Evolutionary conservation across 2,888 invertebrate genomes (phyloP).

Genomic region (Minunthozetes semirufus): DNA sequence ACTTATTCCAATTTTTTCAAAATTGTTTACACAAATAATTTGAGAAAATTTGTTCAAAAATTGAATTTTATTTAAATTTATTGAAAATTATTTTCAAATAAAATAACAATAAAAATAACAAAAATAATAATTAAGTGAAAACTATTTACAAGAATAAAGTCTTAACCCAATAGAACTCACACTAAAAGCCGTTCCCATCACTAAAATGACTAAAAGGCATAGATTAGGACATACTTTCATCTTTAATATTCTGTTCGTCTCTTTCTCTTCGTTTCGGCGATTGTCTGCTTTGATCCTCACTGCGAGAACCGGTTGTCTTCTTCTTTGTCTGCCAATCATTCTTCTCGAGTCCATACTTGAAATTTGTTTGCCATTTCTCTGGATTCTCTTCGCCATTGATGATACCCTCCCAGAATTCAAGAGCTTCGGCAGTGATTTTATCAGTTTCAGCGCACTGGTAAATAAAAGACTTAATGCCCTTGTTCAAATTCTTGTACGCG

Average conservation of each 20-base stretch:
- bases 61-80: no score
- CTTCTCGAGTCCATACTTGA: background rate
- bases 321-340: background rate
- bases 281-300: background rate
- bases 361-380: background rate
- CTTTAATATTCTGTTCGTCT: background rate
- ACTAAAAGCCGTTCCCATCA: background rate
- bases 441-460: background rate
- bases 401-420: background rate
- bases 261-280: background rate
- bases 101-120: no score
- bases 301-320: background rate
- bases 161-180: background rate
- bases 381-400: background rate
- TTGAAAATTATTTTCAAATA: no score
- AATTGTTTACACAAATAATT: no score
- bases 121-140: no score
- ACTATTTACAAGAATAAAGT: no score
- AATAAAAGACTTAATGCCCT: constrained; percentile 1
- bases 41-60: no score
- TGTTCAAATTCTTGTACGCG: constrained; percentile 5
- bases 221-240: background rate
- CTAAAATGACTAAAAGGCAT: background rate
- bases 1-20: no score
- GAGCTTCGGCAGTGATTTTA: background rate